A percentile compares a stretch with the other conserved stretches of the same genome.
Evolutionary conservation across 2,113 vertebrate species (phyloP).

Genomic region (Coreoperca whiteheadi): DNA sequence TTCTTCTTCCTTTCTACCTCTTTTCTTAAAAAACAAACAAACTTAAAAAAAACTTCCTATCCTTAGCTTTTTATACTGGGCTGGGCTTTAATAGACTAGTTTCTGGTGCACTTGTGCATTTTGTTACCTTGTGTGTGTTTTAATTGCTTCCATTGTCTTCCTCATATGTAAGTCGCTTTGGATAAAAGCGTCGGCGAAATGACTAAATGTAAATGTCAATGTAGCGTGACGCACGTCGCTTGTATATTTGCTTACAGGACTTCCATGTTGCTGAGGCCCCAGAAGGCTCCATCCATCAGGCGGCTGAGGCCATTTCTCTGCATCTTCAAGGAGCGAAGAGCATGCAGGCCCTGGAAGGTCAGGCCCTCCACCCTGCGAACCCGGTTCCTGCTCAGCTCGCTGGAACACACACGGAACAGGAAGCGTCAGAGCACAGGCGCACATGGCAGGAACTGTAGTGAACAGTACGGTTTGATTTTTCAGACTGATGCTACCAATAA

Average conservation of each 20-base stretch:
- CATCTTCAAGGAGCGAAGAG: conserved; percentile 91
- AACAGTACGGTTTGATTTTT: neutral
- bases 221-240: too few species aligned
- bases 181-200: too few species aligned
- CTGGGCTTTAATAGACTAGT: too few species aligned
- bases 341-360: conserved; percentile 93
- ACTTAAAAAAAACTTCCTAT: too few species aligned
- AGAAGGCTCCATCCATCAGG: conserved; percentile 97
- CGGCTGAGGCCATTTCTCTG: conserved; percentile 91
- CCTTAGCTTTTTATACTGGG: too few species aligned
- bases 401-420: conserved; percentile 61
- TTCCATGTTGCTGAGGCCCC: conserved; percentile 96
- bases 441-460: neutral
- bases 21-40: too few species aligned
- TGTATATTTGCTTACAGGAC: conserved; percentile 87
- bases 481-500: neutral
- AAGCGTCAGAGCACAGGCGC: neutral
- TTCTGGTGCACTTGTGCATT: too few species aligned
- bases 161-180: too few species aligned
- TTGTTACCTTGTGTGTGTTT: too few species aligned
- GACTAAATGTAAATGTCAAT: too few species aligned
- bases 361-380: conserved; percentile 93
- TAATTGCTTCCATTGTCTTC: too few species aligned
- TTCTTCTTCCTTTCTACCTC: too few species aligned
- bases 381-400: conserved; percentile 94